Conservation (phyloP, 2,797 vertebrate species). For the Cynodonichthys magdalenae region DNA sequence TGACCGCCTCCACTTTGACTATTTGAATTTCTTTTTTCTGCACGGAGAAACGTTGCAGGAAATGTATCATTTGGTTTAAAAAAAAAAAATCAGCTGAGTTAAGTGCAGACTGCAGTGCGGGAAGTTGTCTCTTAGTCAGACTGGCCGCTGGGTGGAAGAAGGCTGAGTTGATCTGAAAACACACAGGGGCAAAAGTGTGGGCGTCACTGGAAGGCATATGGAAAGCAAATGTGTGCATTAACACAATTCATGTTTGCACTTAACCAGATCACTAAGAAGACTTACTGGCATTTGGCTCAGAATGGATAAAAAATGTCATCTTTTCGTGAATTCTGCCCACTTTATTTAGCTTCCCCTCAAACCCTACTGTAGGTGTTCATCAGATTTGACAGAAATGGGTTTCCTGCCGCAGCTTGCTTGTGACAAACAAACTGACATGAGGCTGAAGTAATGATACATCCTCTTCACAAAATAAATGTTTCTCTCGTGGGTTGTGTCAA, state of each 20-base stretch:
- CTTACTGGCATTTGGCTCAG: neutral
- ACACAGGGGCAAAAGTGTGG: neutral
- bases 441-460: conserved; percentile 19
- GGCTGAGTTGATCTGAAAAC: conserved; percentile 5
- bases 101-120: conserved; percentile 8
- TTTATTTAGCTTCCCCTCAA: neutral
- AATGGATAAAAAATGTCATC: neutral
- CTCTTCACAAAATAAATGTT: conserved; percentile 4
- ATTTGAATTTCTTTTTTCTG: conserved; percentile 29
- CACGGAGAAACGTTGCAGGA: conserved; percentile 15
- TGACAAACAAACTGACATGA: conserved; percentile 8
- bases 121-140: conserved; percentile 20
- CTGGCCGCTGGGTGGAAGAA: conserved; percentile 8
- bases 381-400: conserved; percentile 8
- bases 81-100: conserved; percentile 2
- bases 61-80: conserved; percentile 4
- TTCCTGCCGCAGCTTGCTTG: conserved; percentile 4
- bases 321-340: neutral
- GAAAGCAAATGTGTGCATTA: conserved; percentile 14
- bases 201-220: conserved; percentile 5
- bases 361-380: neutral
- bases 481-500: conserved; percentile 12
- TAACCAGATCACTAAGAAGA: neutral
- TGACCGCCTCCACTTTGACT: conserved; percentile 1
- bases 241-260: conserved; percentile 1